Evolutionary conservation across 2,113 vertebrate genomes (phyloP), one percentile per base, ranked within the genome.

Genomic region (Ursus arctos): DNA sequence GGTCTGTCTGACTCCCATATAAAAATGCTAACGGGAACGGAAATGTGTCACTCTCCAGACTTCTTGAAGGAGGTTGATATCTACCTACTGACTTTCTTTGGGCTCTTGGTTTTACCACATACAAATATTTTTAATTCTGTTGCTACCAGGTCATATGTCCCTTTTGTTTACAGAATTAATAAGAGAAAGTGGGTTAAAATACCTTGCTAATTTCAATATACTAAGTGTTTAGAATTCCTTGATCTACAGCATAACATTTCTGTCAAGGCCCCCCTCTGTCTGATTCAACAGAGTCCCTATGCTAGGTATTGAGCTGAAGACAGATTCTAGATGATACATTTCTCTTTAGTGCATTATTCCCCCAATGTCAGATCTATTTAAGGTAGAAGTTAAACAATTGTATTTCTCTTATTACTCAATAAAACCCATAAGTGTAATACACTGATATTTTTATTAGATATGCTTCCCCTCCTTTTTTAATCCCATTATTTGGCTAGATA

Each of bases 131-230:
- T 61, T 40, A 65, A 71, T 21, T 55, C 10, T 65, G 0, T 28
- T 61, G 10, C 36, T 69, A 19, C 43, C 15, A 55, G 57, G 26
- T 67, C 71, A n/a, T 8, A 8, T 57, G 67, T 67, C 59, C 14
- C 28, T 95, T 91, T 83, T 92, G 33, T 71, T 90, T 72, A 85
- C 63, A 91, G n/a, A 86, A 18, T 57, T 77, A 81, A 57, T 49
- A 53, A 33, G 28, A 89, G 13, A 67, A 19, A 91, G 15, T 71
- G 61, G 21, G 51, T 86, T 57, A 69, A 72, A 71, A 71, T 77
- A 7, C 7, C 36, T 87, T 79, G 65, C 36, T 87, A 33, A 84
- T 82, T 72, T 74, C 19, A 71, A 4, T 28, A 24, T 77, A 11
- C 43, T 31, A n/a, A 79, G 36, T 16, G 18, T 90, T 36, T n/a